phyloP scores from a whole-genome alignment of 1,140 invertebrate genomes.

The Heterodera carotae region DNA sequence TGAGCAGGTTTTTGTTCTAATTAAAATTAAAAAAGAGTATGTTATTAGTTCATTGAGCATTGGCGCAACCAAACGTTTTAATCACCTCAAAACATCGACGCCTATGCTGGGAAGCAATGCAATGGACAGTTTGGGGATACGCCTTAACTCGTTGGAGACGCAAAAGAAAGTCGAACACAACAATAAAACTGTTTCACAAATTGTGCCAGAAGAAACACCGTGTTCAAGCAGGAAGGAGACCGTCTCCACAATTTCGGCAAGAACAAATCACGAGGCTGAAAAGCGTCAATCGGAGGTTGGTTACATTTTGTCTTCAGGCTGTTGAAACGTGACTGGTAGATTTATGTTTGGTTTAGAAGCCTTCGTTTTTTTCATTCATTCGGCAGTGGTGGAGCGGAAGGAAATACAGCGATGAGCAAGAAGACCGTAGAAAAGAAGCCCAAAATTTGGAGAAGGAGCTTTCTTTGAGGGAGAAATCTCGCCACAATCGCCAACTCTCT shows the following conservation, averaged over 20 bases:
- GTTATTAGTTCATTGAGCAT: too few relatives aligned
- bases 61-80: not conserved
- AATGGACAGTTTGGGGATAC: not conserved
- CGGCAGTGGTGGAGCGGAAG: not conserved
- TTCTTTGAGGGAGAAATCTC: not conserved
- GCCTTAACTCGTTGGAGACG: not conserved
- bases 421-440: not conserved
- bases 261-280: not conserved
- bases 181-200: not conserved
- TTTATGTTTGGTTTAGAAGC: not conserved
- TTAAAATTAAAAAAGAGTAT: too few relatives aligned
- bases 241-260: not conserved
- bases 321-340: too few relatives aligned
- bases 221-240: not conserved
- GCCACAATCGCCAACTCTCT: conserved; percentile 15
- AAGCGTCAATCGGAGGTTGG: too few relatives aligned
- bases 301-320: too few relatives aligned
- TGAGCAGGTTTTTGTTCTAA: not conserved
- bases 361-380: not conserved
- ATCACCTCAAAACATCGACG: not conserved
- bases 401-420: conserved; percentile 16
- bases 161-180: not conserved
- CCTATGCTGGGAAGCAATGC: not conserved
- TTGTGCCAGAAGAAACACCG: not conserved
- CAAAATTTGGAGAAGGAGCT: conserved; percentile 20